Evolutionary conservation across 2,113 vertebrate genomes (phyloP).

Genomic region (Apus apus): DNA sequence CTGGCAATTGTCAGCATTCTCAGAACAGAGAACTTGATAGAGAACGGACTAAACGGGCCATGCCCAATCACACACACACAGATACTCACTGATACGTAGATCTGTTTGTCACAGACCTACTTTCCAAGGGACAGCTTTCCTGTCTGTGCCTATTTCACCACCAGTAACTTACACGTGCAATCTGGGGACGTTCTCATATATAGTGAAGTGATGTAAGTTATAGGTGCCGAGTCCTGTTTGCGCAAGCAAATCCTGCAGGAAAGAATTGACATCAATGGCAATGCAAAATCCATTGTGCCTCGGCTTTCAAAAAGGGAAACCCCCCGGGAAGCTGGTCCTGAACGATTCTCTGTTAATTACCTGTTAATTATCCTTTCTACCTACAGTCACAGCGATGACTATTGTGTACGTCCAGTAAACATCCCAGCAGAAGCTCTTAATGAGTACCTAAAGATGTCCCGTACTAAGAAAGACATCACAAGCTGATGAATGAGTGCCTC

Average conservation of each 20-base stretch:
- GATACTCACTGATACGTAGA: not conserved
- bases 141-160: not conserved
- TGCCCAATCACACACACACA: not conserved
- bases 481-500: not conserved
- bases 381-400: not conserved
- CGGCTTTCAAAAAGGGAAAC: not conserved
- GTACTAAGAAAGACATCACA: not conserved
- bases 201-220: not conserved
- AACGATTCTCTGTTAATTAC: not conserved
- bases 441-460: not conserved
- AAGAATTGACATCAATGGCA: not conserved
- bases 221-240: constrained; percentile 15
- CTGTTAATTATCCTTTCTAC: not conserved
- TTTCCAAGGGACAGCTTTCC: not conserved
- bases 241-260: constrained; percentile 1
- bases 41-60: not conserved
- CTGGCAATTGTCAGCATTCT: not conserved
- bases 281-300: not conserved
- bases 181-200: not conserved
- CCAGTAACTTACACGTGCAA: not conserved
- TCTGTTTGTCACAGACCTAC: not conserved
- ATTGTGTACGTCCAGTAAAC: not conserved
- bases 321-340: not conserved
- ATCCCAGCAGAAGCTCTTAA: not conserved
- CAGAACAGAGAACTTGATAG: not conserved